Evolutionary conservation across 2,888 invertebrate species (phyloP).

Genomic region (Melinopterus prodromus): DNA sequence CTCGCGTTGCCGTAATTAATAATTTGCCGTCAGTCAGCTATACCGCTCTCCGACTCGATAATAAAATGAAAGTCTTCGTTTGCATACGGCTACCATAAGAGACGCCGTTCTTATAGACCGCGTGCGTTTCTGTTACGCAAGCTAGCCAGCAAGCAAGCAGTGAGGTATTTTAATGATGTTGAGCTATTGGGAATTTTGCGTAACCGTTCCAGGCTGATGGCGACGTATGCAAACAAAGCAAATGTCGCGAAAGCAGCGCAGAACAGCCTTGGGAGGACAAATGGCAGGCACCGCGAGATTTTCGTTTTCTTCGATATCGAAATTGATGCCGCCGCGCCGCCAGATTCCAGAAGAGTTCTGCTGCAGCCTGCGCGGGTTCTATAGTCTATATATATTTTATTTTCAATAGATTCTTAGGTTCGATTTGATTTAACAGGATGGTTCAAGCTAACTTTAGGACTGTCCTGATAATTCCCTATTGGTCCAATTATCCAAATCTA

Average conservation of each 20-base stretch:
- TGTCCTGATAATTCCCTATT: too few relatives aligned
- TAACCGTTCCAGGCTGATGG: neutral
- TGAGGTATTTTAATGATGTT: neutral
- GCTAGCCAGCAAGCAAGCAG: neutral
- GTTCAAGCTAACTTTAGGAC: too few relatives aligned
- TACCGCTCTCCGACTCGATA: neutral
- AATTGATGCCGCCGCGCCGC: neutral
- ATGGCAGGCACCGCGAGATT: neutral
- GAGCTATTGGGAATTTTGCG: conserved; percentile 4
- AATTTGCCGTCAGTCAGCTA: neutral
- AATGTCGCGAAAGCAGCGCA: neutral
- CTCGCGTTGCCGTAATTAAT: neutral
- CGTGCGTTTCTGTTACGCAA: neutral
- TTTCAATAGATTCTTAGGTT: too few relatives aligned
- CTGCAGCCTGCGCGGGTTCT: too few relatives aligned
- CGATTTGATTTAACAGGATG: too few relatives aligned
- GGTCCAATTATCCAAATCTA: too few relatives aligned
- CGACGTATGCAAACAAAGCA: neutral
- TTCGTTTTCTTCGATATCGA: neutral
- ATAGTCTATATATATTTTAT: too few relatives aligned
- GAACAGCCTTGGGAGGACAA: conserved; percentile 4
- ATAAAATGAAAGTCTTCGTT: conserved; percentile 4
- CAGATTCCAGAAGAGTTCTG: too few relatives aligned
- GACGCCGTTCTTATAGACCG: neutral
- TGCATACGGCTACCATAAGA: neutral